Percentiles rank a stretch among this genome's conserved stretches.
phyloP scores from a whole-genome alignment of 2,888 invertebrate species.

The Acronicta psi region DNA sequence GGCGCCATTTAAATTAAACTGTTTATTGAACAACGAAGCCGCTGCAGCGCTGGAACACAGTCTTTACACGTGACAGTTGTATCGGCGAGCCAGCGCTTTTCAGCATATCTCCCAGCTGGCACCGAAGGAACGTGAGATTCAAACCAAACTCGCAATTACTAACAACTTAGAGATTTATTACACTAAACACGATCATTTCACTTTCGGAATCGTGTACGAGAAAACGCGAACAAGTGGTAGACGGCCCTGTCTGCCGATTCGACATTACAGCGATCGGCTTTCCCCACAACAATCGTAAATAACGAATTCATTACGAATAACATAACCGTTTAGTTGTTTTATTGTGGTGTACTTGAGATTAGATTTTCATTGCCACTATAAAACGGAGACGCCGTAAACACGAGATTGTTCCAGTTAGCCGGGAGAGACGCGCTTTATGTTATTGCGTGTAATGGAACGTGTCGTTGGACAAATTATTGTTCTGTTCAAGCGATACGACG shows the following conservation, averaged over 20 bases:
- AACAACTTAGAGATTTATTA: conserved; percentile 75
- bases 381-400: conserved; percentile 41
- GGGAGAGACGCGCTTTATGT: conserved; percentile 40
- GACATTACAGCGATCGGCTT: conserved; percentile 63
- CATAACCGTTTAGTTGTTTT: conserved; percentile 66
- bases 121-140: conserved; percentile 52
- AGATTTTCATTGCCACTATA: conserved; percentile 64
- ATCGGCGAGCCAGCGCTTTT: conserved; percentile 36
- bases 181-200: conserved; percentile 76
- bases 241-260: conserved; percentile 62
- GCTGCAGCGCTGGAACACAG: conserved; percentile 20
- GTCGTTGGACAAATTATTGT: conserved; percentile 39
- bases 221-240: conserved; percentile 74
- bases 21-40: conserved; percentile 11
- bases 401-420: conserved; percentile 46
- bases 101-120: conserved; percentile 41
- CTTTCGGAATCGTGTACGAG: conserved; percentile 80
- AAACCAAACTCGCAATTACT: conserved; percentile 61
- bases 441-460: conserved; percentile 41
- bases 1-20: conserved; percentile 4
- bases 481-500: conserved; percentile 7
- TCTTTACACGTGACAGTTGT: conserved; percentile 38
- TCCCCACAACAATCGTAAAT: conserved; percentile 78
- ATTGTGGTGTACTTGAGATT: conserved; percentile 65
- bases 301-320: conserved; percentile 78